Evolutionary conservation across 2,797 vertebrate species (phyloP), one percentile per base, ranked within the genome.

Genomic region (Coracias cyanogaster): DNA sequence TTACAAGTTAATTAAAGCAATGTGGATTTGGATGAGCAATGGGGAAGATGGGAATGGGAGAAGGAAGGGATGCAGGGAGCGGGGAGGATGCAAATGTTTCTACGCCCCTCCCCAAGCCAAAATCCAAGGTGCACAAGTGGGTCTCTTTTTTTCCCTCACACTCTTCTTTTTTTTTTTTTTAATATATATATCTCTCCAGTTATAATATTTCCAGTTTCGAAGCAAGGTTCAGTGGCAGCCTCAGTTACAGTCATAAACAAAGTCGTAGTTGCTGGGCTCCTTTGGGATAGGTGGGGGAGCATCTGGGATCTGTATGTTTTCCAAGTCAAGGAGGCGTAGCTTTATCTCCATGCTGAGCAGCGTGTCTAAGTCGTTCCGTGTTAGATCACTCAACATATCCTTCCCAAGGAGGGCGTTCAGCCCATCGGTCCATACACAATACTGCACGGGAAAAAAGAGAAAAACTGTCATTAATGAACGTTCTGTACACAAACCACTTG

Each of bases 291-390:
- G 99, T 54, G 99, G 99, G 33, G 99, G 99, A 39, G 99, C 99
- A 65, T 99, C 99, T 0, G 99, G 99, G 96, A 99, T 99, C 98
- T 99, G 99, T 98, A 99, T 99, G 98, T 99, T 99, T 96, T 99
- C 99, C 97, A 99, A 97, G 98, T 99, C 99, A 60, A 99, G 98
- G 94, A 99, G 99, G 93, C 99, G 99, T 57, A 99, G 99, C 98
- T 99, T 99, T 98, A 99, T 99, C 98, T 99, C 99, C 99, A 99
- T 99, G 98, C 99, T 99, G 94, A 99, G 99, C 97, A 99, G 98
- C 4, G 99, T 99, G 97, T 99, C 99, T 96, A 99, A 98, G 98
- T 99, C 99, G 0, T 99, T 99, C 96, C 99, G 98, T 1, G 99
- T 99, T 96, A 99, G 99, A 21, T 99, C 99, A 35, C 99, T 99